Evolutionary conservation across 2,113 vertebrate species (phyloP).

Genomic region (Alligator sinensis): DNA sequence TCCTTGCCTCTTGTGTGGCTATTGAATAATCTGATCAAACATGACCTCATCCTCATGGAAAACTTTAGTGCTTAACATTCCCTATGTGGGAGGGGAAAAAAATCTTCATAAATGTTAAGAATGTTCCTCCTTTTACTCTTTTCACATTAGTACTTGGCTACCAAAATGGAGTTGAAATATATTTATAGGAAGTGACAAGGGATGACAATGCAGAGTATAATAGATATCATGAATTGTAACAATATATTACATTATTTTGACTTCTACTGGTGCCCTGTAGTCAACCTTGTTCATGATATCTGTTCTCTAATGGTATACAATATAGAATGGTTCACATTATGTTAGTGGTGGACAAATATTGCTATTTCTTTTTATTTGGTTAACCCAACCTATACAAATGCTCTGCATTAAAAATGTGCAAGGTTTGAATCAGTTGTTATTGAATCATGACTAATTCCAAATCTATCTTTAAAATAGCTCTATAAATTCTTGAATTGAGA

Average conservation of each 20-base stretch:
- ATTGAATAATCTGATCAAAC: too few relatives aligned
- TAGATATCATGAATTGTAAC: not conserved
- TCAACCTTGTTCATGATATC: not conserved
- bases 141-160: not conserved
- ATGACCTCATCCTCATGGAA: too few relatives aligned
- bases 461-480: not conserved
- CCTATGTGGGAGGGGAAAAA: not conserved
- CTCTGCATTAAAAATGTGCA: not conserved
- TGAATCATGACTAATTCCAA: not conserved
- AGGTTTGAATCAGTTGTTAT: conserved; percentile 2
- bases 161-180: not conserved
- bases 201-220: not conserved
- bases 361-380: not conserved
- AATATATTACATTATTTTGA: not conserved
- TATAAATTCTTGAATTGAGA: conserved; percentile 11
- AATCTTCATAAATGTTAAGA: not conserved
- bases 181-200: not conserved
- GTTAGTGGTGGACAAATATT: not conserved
- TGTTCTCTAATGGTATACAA: not conserved
- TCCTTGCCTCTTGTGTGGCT: not conserved
- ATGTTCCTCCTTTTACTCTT: not conserved
- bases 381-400: not conserved
- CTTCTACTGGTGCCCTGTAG: not conserved
- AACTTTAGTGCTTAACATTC: not conserved
- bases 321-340: not conserved